Evolutionary conservation across 1,140 invertebrate genomes (phyloP).

Genomic region (Anastrepha obliqua): DNA sequence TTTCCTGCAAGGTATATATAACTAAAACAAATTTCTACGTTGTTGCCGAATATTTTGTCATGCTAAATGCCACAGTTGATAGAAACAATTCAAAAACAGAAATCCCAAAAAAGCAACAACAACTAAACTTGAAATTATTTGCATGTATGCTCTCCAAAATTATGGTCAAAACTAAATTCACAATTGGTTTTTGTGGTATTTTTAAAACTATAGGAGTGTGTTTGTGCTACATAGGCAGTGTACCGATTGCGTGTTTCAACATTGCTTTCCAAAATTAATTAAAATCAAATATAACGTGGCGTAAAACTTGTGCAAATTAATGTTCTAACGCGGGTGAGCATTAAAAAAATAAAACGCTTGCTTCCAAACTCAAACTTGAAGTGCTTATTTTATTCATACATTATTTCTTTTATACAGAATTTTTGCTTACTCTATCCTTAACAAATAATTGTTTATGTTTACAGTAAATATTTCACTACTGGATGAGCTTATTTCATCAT

Average conservation of each 20-base stretch:
- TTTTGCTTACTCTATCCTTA: too few species aligned
- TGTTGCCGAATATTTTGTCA: not conserved
- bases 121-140: not conserved
- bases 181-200: constrained; percentile 29
- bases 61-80: not conserved
- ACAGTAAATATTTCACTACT: too few species aligned
- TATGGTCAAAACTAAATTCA: constrained; percentile 14
- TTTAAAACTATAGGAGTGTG: not conserved
- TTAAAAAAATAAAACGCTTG: too few species aligned
- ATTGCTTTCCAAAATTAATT: not conserved
- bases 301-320: too few species aligned
- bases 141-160: not conserved
- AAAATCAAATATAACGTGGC: too few species aligned
- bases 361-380: too few species aligned
- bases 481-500: too few species aligned
- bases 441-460: too few species aligned
- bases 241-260: not conserved
- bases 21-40: constrained; percentile 2
- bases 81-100: not conserved
- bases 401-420: too few species aligned
- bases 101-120: not conserved
- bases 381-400: too few species aligned
- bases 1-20: not conserved
- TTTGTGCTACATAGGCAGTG: not conserved
- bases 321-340: too few species aligned